A percentile compares a stretch with the other conserved stretches of the same genome.
Evolutionary conservation across 1,140 invertebrate genomes (phyloP).

Genomic region (Oreohelix idahoensis): DNA sequence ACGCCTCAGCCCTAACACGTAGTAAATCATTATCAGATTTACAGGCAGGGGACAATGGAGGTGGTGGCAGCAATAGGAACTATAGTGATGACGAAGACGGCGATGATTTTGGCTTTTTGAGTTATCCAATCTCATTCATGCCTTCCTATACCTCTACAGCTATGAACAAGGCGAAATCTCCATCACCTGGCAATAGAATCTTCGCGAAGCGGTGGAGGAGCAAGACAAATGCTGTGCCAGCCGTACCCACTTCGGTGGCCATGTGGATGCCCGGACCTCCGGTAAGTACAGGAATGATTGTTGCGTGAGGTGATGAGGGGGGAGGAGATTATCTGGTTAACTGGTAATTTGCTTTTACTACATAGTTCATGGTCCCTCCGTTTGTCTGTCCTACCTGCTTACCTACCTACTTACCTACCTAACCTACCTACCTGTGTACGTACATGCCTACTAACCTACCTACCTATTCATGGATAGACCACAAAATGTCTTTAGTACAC

Average conservation of each 20-base stretch:
- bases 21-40: constrained; percentile 62
- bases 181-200: constrained; percentile 19
- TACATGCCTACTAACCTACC: no score
- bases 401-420: no score
- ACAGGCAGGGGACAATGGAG: constrained; percentile 42
- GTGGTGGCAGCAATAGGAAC: constrained; percentile 23
- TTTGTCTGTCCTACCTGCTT: no score
- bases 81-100: constrained; percentile 63
- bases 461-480: no score
- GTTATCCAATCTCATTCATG: constrained; percentile 47
- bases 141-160: constrained; percentile 55
- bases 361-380: no score
- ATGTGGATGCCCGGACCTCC: constrained; percentile 40
- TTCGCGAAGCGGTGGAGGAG: constrained; percentile 36
- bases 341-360: no score
- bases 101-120: constrained; percentile 67
- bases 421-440: no score
- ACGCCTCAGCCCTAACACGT: constrained; percentile 26
- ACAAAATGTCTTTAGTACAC: no score
- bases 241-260: not conserved
- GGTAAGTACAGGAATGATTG: constrained; percentile 36
- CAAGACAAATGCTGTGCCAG: constrained; percentile 22
- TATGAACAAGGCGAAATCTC: constrained; percentile 62
- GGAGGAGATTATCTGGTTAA: no score
- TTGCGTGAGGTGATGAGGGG: no score